Evolutionary conservation across 2,113 vertebrate species (phyloP).

Genomic region (Bombycilla garrulus): DNA sequence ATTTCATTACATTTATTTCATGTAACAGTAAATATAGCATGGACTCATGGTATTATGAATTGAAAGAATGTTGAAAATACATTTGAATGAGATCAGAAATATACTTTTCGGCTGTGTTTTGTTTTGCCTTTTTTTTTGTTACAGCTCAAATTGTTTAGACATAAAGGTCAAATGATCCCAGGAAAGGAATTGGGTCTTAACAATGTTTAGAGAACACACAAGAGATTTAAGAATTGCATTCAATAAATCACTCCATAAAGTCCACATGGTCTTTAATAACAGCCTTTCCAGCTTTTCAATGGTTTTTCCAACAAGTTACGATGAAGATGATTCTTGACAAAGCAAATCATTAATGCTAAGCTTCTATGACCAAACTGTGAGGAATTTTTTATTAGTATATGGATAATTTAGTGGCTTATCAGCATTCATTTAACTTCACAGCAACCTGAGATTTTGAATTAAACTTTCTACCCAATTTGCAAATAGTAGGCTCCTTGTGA

Average conservation of each 20-base stretch:
- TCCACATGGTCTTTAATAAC: not conserved
- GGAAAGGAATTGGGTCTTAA: not conserved
- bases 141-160: not conserved
- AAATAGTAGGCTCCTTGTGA: not conserved
- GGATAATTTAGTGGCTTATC: not conserved
- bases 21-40: not conserved
- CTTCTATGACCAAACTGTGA: not conserved
- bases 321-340: not conserved
- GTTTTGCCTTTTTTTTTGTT: not conserved
- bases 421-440: not conserved
- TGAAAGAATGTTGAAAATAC: not conserved
- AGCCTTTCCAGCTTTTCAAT: not conserved
- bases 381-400: not conserved
- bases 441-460: not conserved
- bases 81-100: not conserved
- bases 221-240: not conserved
- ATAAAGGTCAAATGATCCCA: not conserved
- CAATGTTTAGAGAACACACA: not conserved
- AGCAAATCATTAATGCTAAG: not conserved
- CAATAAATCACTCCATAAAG: not conserved
- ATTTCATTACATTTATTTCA: not conserved
- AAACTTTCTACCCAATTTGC: not conserved
- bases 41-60: not conserved
- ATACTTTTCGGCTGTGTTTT: not conserved
- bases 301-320: not conserved